A percentile compares a stretch with the other conserved stretches of the same genome.
Conservation (phyloP, 2,888 invertebrate species). For the Drosophila subsilvestris region DNA sequence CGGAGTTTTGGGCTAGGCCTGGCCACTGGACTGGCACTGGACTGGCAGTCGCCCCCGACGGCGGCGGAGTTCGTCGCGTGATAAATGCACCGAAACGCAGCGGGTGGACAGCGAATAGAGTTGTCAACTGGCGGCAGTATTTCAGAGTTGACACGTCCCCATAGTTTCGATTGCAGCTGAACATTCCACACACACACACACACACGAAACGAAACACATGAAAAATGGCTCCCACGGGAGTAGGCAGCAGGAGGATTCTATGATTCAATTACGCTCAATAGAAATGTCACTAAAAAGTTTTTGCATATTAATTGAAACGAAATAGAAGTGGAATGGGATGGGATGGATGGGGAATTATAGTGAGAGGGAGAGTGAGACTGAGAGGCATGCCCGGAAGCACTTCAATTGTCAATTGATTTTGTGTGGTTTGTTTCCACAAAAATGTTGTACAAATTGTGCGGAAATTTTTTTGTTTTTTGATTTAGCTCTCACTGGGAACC, state of each 20-base stretch:
- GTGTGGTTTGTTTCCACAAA: conserved; percentile 76
- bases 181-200: conserved; percentile 23
- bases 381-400: conserved; percentile 45
- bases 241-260: conserved; percentile 42
- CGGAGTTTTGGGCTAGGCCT: not conserved
- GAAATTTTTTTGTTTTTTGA: conserved; percentile 26
- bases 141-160: conserved; percentile 38
- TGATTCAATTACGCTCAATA: conserved; percentile 72
- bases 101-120: conserved; percentile 60
- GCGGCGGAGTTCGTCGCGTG: conserved; percentile 20
- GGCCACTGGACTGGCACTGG: not conserved
- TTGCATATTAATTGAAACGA: conserved; percentile 61
- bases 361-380: conserved; percentile 1
- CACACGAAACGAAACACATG: too few species aligned
- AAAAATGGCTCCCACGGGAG: conserved; percentile 36
- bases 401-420: conserved; percentile 82
- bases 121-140: conserved; percentile 56
- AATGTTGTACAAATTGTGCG: conserved; percentile 74
- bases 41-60: conserved; percentile 37
- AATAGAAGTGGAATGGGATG: conserved; percentile 5
- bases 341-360: too few species aligned
- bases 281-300: conserved; percentile 58
- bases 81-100: conserved; percentile 61
- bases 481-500: conserved; percentile 45
- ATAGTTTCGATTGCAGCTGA: conserved; percentile 36